A percentile compares a stretch with the other conserved stretches of the same genome.
phyloP scores from a whole-genome alignment of 1,140 invertebrate species.

The Platorchestia sp. region DNA sequence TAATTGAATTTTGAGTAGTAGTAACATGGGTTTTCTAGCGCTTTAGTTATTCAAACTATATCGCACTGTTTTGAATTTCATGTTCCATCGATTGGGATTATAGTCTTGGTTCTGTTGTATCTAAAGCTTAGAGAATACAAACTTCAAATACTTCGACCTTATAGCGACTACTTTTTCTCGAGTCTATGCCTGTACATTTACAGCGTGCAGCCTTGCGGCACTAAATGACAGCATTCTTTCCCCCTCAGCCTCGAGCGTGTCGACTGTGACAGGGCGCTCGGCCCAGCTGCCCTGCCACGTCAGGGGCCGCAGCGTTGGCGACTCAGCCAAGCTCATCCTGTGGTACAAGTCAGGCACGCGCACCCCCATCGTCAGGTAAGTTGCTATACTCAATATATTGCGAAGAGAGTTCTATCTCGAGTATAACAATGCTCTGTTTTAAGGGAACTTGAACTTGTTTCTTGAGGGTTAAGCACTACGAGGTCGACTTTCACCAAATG shows the following conservation, averaged over 20 bases:
- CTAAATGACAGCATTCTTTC: background rate
- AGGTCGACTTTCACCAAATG: background rate
- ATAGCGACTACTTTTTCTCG: background rate
- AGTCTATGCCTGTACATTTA: background rate
- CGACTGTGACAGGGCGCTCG: background rate
- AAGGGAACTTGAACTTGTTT: background rate
- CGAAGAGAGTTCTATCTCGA: background rate
- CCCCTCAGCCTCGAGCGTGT: constrained; percentile 6
- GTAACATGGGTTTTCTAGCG: too few species aligned
- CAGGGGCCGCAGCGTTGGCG: background rate
- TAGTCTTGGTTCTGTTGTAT: too few species aligned
- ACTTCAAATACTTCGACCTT: too few species aligned
- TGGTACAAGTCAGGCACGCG: constrained; percentile 38
- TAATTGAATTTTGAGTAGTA: too few species aligned
- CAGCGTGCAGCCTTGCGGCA: background rate
- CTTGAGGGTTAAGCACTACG: background rate
- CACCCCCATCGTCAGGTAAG: constrained; percentile 22
- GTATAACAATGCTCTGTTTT: background rate
- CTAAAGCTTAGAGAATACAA: too few species aligned
- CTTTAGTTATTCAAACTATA: too few species aligned
- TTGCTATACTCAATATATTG: background rate
- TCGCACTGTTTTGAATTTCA: too few species aligned
- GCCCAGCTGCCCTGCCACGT: constrained; percentile 26
- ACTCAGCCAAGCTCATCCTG: constrained; percentile 10
- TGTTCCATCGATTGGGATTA: too few species aligned